phyloP scores from a whole-genome alignment of 2,888 invertebrate species.

The Limnephilus rhombicus region DNA sequence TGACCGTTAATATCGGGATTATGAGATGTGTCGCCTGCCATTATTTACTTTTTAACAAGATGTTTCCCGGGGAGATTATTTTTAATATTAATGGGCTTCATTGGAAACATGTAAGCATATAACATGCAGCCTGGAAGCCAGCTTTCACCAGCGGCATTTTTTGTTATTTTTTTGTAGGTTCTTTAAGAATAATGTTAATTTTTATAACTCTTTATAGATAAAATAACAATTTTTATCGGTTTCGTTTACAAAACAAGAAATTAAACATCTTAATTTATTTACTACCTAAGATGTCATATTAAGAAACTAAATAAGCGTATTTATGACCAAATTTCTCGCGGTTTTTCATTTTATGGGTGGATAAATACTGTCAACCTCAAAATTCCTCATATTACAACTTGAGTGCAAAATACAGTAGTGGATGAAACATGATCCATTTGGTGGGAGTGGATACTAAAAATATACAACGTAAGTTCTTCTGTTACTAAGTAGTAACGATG shows the following conservation, averaged over 20 bases:
- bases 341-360: background rate
- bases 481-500: no score
- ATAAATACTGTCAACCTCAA: background rate
- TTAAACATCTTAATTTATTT: background rate
- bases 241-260: background rate
- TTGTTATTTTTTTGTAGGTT: background rate
- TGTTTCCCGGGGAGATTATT: conserved; percentile 29
- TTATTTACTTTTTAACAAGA: conserved; percentile 26
- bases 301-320: background rate
- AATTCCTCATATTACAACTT: background rate
- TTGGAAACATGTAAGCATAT: background rate
- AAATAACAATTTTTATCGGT: background rate
- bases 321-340: background rate
- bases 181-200: background rate
- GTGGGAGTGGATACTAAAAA: background rate
- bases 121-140: background rate
- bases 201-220: background rate
- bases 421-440: background rate
- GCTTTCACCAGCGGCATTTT: background rate
- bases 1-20: conserved; percentile 36
- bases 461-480: background rate
- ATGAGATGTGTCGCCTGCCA: conserved; percentile 6
- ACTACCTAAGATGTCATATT: background rate
- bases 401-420: background rate
- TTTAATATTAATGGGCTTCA: conserved; percentile 4